Base-by-base conservation (phyloP, 2,888 invertebrate genomes). In the Miltochrista miniata region DNA sequence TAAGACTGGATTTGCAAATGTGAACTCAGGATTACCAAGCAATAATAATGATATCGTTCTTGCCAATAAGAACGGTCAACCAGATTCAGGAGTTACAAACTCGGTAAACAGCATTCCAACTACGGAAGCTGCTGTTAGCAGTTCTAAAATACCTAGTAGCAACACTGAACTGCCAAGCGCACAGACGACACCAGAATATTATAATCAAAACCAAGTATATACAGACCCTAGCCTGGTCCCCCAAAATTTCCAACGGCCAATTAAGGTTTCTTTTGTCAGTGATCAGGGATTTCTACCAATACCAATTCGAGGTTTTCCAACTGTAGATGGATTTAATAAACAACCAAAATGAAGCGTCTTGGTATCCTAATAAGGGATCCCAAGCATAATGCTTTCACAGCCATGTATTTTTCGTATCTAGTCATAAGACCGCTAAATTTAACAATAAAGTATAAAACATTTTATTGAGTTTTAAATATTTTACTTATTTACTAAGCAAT, bases 401-500 rank as follows among this genome's bases (percentile, higher is more conserved):
- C 42, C 48, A 14, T 51, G 50, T 39, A 13, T 41, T 39, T 40
- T 15, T 48, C 2, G 44, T 18, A 31, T 8, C 35, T 7, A 44
- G 7, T 29, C 10, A 34, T 8, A 12, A 35, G 10, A n/a, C 24
- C 8, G 11, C 33, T 7, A n/a, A 13, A 10, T 13, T 31, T 5
- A 43, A 24, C 8, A 45, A 48, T 66, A 62, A 51, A 60, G 62
- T 58, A 61, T 75, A 80, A 84, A 79, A 84, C 85, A 85, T 87
- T 88, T 89, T 90, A 90, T 90, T 90, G 90, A 90, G 89, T 90
- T 89, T 90, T 83, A 83, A 83, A 88, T 90, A 89, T 91, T 90
- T 89, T 90, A 89, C 87, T 85, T 87, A 83, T 79, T 77, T 79
- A 83, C 87, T 85, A 86, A 86, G 84, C 90, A 87, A 88, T 87